Conservation (phyloP, 2,113 vertebrate species). For the Dasyurus viverrinus region DNA sequence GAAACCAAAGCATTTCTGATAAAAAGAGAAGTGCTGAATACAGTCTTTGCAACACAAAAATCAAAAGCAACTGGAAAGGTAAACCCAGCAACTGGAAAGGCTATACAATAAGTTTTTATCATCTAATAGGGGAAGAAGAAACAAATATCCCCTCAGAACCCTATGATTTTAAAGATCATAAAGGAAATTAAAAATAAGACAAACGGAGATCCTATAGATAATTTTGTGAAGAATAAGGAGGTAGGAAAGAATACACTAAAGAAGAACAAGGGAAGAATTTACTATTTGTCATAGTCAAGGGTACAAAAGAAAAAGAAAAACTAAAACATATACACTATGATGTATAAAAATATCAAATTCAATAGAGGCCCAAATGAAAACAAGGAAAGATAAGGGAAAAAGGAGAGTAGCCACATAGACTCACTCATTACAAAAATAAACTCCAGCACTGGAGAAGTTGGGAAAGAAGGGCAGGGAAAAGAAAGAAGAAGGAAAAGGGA, state of each 20-base stretch:
- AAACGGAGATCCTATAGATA: fast-evolving
- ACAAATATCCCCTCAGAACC: neutral
- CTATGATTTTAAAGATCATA: neutral
- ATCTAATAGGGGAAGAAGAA: neutral
- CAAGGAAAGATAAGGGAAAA: neutral
- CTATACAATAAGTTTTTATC: neutral
- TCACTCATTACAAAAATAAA: neutral
- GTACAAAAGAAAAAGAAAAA: neutral
- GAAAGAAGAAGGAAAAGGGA: neutral
- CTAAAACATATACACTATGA: neutral
- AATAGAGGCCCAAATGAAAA: neutral
- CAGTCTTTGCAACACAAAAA: neutral
- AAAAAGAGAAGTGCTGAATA: neutral
- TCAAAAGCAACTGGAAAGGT: neutral
- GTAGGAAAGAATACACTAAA: neutral
- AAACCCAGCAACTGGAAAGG: neutral
- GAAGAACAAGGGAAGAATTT: neutral
- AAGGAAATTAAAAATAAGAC: neutral
- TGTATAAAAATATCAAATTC: neutral
- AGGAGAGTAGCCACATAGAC: neutral
- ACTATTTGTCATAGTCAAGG: neutral
- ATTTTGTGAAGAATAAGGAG: neutral
- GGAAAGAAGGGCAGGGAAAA: too few relatives aligned
- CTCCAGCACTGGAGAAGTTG: neutral
- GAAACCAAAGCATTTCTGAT: neutral